Percentiles rank a stretch among this genome's conserved stretches.
phyloP scores from a whole-genome alignment of 2,888 invertebrate genomes.

The Acanthacorydalis orientalis region DNA sequence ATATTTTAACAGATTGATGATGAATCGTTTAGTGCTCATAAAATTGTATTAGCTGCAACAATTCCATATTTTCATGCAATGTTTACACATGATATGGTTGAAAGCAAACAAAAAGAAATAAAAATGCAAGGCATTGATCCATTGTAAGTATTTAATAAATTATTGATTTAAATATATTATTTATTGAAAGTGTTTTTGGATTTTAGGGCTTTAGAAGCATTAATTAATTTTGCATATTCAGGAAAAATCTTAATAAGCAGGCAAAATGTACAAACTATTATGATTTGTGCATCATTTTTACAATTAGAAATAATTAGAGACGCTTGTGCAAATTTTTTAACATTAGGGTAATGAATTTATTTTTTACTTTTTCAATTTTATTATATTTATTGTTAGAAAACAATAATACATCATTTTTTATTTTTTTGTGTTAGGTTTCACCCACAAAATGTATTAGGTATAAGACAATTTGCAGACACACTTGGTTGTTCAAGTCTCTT shows the following conservation, averaged over 20 bases:
- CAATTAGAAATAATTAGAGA: slow-evolving; percentile 64
- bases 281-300: slow-evolving; percentile 71
- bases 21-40: slow-evolving; percentile 61
- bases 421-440: slow-evolving; percentile 37
- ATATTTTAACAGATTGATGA: slow-evolving; percentile 44
- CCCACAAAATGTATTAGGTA: slow-evolving; percentile 64
- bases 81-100: slow-evolving; percentile 80
- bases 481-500: slow-evolving; percentile 53
- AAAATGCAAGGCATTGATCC: slow-evolving; percentile 68
- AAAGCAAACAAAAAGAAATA: slow-evolving; percentile 65
- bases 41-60: slow-evolving; percentile 67
- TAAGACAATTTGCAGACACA: slow-evolving; percentile 64
- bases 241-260: slow-evolving; percentile 60
- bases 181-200: not conserved
- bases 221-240: slow-evolving; percentile 76
- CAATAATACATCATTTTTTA: not conserved
- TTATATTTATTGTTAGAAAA: not conserved
- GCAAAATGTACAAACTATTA: slow-evolving; percentile 65
- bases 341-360: slow-evolving; percentile 35
- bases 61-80: slow-evolving; percentile 83
- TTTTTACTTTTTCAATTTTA: slow-evolving; percentile 1
- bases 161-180: slow-evolving; percentile 3
- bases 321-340: slow-evolving; percentile 67
- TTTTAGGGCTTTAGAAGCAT: slow-evolving; percentile 54
- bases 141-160: slow-evolving; percentile 29